phyloP scores from a whole-genome alignment of 2,888 invertebrate species.

The Lasioglossum vierecki region DNA sequence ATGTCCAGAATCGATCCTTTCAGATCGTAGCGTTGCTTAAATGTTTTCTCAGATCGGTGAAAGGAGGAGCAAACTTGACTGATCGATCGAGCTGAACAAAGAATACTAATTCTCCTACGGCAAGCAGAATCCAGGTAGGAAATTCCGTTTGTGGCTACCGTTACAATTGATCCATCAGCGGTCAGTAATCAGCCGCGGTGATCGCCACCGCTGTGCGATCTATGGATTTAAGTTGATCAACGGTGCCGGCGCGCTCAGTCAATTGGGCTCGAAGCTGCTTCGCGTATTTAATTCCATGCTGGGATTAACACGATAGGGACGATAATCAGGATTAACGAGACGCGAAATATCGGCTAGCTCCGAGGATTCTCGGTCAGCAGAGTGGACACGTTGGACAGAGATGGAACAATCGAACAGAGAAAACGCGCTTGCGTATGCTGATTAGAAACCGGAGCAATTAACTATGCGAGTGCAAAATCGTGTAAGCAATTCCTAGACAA shows the following conservation, averaged over 20 bases:
- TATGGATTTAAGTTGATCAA: conserved; percentile 19
- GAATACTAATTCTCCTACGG: neutral
- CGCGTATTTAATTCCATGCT: conserved; percentile 23
- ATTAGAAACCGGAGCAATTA: conserved; percentile 37
- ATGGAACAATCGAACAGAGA: conserved; percentile 11
- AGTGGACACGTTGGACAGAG: conserved; percentile 11
- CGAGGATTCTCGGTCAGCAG: neutral
- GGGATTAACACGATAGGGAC: conserved; percentile 23
- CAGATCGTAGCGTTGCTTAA: neutral
- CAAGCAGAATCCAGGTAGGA: neutral
- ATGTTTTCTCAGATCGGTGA: neutral
- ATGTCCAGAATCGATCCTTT: neutral
- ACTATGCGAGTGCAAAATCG: conserved; percentile 45
- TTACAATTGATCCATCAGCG: conserved; percentile 10
- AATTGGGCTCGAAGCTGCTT: conserved; percentile 10
- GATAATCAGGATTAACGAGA: conserved; percentile 41
- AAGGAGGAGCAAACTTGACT: neutral
- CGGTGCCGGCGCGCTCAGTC: conserved; percentile 4
- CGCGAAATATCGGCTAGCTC: conserved; percentile 25
- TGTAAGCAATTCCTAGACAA: conserved; percentile 53
- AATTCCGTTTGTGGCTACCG: neutral
- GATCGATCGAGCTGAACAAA: neutral
- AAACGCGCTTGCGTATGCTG: conserved; percentile 34
- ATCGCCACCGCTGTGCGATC: too few species aligned
- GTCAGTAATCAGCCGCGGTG: neutral